Conservation (phyloP, 1,140 invertebrate genomes). For the Meloidogyne hapla region DNA sequence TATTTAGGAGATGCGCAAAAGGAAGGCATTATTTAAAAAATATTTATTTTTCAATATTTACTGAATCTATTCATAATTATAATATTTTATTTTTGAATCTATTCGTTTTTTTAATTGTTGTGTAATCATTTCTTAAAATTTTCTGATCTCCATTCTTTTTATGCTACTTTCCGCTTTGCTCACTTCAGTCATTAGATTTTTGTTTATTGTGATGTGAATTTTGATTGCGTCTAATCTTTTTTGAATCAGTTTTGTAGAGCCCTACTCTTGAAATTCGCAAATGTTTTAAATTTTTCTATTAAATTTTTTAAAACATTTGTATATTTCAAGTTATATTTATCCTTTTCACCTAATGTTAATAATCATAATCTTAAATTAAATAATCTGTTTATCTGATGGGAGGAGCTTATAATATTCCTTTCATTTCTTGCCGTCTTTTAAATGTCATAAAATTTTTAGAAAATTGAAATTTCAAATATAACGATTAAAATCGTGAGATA, state of each 20-base stretch:
- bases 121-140: background rate
- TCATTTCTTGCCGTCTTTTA: background rate
- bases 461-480: background rate
- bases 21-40: background rate
- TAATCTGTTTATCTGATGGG: background rate
- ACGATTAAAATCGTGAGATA: background rate
- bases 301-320: background rate
- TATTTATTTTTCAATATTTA: background rate
- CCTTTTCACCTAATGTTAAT: no score
- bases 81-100: no score
- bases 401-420: background rate
- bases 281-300: background rate
- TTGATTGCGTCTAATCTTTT: background rate
- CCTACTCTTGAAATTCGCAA: background rate
- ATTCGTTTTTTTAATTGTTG: background rate
- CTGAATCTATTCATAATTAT: no score
- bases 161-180: background rate
- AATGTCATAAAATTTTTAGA: background rate
- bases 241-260: background rate
- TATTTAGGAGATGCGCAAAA: background rate
- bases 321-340: background rate
- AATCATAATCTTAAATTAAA: background rate
- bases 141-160: constrained; percentile 1
- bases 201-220: background rate
- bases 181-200: background rate